Evolutionary conservation across 2,888 invertebrate species (phyloP).

Genomic region (Acanthococcus lagerstroemiae): DNA sequence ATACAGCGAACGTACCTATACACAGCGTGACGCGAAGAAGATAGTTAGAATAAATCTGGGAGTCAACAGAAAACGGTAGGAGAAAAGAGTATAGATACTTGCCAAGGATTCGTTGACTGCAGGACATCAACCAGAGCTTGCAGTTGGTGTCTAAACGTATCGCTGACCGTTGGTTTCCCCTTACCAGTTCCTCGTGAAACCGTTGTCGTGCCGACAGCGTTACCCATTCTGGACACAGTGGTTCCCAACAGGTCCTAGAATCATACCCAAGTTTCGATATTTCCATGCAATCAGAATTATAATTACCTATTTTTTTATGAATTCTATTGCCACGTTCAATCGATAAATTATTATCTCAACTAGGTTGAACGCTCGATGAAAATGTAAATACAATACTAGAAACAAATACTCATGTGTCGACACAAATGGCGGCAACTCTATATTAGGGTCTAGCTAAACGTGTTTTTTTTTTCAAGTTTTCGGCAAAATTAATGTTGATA

Average conservation of each 20-base stretch:
- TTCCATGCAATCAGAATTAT: too few species aligned
- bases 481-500: too few species aligned
- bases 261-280: neutral
- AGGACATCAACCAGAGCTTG: slow-evolving; percentile 81
- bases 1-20: slow-evolving; percentile 85
- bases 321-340: too few species aligned
- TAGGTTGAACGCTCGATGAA: neutral
- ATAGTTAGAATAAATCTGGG: too few species aligned
- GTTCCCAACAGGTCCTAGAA: slow-evolving; percentile 47
- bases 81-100: slow-evolving; percentile 2
- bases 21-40: too few species aligned
- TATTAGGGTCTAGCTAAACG: too few species aligned
- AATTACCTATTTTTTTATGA: too few species aligned
- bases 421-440: too few species aligned
- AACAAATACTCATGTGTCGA: too few species aligned
- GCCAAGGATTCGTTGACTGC: slow-evolving; percentile 83
- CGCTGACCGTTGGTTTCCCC: slow-evolving; percentile 79
- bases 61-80: neutral
- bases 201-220: slow-evolving; percentile 42
- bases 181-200: slow-evolving; percentile 77
- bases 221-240: slow-evolving; percentile 42
- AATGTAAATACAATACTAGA: too few species aligned
- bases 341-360: neutral
- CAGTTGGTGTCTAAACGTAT: slow-evolving; percentile 77
- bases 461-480: too few species aligned